These are phyloP conservation scores for Aricia artaxerxes DNA, from an alignment of 2,888 invertebrate species.

Conservation along the genomic window DNA sequence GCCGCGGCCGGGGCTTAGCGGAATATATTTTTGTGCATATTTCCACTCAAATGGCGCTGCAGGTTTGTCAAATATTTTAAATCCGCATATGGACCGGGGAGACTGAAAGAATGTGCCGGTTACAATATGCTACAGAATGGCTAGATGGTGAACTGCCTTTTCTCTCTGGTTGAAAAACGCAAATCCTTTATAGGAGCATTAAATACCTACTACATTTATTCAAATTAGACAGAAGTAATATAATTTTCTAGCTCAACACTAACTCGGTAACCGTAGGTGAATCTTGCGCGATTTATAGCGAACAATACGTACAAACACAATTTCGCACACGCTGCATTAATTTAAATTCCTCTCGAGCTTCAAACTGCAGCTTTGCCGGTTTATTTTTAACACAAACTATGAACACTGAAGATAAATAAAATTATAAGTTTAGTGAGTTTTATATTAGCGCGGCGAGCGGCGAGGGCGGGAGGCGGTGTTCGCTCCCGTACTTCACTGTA, in stretches of 20 bases:
- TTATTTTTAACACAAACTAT: constrained; percentile 30
- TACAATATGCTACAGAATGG: background rate
- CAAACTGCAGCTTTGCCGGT: constrained; percentile 19
- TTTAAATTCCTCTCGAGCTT: constrained; percentile 16
- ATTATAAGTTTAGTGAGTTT: constrained; percentile 32
- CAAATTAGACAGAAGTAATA: background rate
- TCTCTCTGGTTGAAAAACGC: background rate
- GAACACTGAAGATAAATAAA: constrained; percentile 31
- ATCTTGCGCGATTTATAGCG: background rate
- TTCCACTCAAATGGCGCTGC: background rate
- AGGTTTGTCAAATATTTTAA: constrained; percentile 13
- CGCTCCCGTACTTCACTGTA: constrained; percentile 23
- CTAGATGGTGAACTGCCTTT: too few species aligned
- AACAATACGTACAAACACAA: constrained; percentile 6
- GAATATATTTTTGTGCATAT: constrained; percentile 11
- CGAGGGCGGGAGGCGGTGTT: background rate
- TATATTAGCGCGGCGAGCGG: constrained; percentile 11
- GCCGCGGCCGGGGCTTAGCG: constrained; percentile 7
- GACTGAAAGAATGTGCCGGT: background rate
- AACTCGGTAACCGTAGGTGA: background rate
- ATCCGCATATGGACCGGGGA: background rate
- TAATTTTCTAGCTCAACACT: background rate
- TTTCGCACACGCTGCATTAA: constrained; percentile 23
- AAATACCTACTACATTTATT: background rate
- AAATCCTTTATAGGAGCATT: background rate